Base-by-base conservation (phyloP, 2,888 invertebrate genomes). In the Aphelenchoides bicaudatus region DNA sequence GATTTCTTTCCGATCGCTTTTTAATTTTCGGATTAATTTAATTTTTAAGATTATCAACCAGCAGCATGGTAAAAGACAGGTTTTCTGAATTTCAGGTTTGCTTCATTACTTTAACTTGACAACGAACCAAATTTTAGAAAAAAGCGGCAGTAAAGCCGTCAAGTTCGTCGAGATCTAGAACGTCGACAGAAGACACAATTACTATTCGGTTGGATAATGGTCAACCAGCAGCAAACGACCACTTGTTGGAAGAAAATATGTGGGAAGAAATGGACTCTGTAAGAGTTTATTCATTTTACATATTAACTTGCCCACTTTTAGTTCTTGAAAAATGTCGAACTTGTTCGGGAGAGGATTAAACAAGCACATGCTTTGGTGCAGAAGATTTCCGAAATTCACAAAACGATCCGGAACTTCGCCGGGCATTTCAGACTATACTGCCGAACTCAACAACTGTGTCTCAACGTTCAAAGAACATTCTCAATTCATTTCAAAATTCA, bases 61-160 rank as follows among this genome's bases (percentile, higher is more conserved):
- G 34, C 34, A 43, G 21, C 19, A 64, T 65, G 65, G 54, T 62
- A 21, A 64, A 64, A 34, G 65, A 64, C 31, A 46, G 65, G 2
- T 23, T 66, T 5, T 23, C 39, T 8, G 65, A 64, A 39, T 65
- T 64, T 38, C 65, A 57, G 64, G 65, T 64, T 48, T 13, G n/a
- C 38, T 3, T 16, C 10, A 16, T 23, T 23, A 2, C 19, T 48
- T 23, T 48, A 30, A 23, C 10, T 23, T 25, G n/a, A n/a, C n/a
- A n/a, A n/a, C n/a, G n/a, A n/a, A n/a, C n/a, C n/a, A n/a, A n/a
- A n/a, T n/a, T n/a, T n/a, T n/a, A n/a, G n/a, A n/a, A n/a, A n/a
- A n/a, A n/a, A 29, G 51, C 37, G 51, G 60, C 29, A 28, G 39
- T 51, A 51, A 46, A 21, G 43, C 43, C 10, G 23, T 6, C 10